Percentiles rank a stretch among this genome's conserved stretches.
Conservation (phyloP, 1,140 invertebrate genomes). For the Doryteuthis pealeii region DNA sequence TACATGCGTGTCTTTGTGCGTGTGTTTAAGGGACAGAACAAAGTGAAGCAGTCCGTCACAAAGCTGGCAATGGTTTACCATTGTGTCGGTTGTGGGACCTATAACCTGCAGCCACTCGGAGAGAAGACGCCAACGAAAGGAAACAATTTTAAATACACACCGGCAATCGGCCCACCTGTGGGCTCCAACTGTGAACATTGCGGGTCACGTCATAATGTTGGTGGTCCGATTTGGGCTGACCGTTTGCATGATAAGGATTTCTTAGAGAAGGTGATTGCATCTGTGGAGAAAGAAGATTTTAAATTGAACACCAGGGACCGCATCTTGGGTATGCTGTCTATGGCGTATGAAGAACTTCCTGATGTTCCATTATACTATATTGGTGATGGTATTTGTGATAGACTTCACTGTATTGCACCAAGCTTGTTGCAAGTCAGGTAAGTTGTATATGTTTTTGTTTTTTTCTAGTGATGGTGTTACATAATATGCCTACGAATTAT, state of each 20-base stretch:
- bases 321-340: conserved; percentile 67
- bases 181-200: conserved; percentile 75
- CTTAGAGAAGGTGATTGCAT: conserved; percentile 65
- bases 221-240: conserved; percentile 91
- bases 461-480: too few species aligned
- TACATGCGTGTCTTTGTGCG: conserved; percentile 94
- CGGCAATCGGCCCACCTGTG: conserved; percentile 72
- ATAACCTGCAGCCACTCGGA: conserved; percentile 77
- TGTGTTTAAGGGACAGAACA: conserved; percentile 75
- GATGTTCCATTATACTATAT: conserved; percentile 88
- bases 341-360: conserved; percentile 71
- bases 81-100: conserved; percentile 83
- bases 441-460: conserved; percentile 14
- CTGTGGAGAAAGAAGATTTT: conserved; percentile 45
- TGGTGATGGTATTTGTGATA: conserved; percentile 67
- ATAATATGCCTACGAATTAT: too few species aligned
- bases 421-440: conserved; percentile 69
- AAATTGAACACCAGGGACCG: conserved; percentile 70
- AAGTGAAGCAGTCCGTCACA: conserved; percentile 76
- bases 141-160: conserved; percentile 65
- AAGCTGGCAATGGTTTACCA: conserved; percentile 85
- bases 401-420: conserved; percentile 65
- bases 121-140: conserved; percentile 55
- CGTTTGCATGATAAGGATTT: conserved; percentile 81
- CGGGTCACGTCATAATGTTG: conserved; percentile 74